These are phyloP conservation scores for Pluvialis apricaria DNA, from an alignment of 2,113 vertebrate genomes.

Conservation along the genomic window DNA sequence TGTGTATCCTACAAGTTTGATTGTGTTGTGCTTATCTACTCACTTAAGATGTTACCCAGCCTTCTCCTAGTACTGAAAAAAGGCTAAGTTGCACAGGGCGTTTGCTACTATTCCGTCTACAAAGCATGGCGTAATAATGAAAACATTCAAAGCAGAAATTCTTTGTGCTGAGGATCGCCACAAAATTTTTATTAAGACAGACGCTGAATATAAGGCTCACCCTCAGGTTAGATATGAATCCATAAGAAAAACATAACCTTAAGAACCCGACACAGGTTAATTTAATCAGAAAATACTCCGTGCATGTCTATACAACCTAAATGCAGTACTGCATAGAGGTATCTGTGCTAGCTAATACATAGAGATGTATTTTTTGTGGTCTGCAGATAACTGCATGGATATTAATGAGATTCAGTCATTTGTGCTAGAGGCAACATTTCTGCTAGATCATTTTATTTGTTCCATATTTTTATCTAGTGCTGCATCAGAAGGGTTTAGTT, in stretches of 20 bases:
- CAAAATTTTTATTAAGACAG: background rate
- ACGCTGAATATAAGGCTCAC: background rate
- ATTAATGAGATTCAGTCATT: constrained; percentile 32
- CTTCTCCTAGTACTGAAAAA: background rate
- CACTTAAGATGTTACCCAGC: background rate
- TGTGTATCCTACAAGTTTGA: constrained; percentile 25
- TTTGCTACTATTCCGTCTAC: background rate
- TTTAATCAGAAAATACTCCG: constrained; percentile 2
- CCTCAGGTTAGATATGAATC: background rate
- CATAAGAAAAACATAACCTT: background rate
- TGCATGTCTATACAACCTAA: background rate
- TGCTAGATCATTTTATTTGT: constrained; percentile 30
- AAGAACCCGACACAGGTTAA: background rate
- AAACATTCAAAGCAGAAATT: background rate
- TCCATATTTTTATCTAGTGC: constrained; percentile 32
- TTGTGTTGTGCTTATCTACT: constrained; percentile 1
- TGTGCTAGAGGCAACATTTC: constrained; percentile 40
- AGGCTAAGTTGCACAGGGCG: background rate
- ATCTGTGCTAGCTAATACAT: background rate
- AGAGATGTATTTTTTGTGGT: background rate
- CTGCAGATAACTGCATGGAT: constrained; percentile 23
- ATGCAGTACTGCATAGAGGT: background rate
- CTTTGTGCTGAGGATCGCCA: background rate
- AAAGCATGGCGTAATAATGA: background rate
- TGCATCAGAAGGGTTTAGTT: constrained; percentile 13